Base-by-base conservation (phyloP, 1,140 invertebrate species). In the Anastrepha obliqua region DNA sequence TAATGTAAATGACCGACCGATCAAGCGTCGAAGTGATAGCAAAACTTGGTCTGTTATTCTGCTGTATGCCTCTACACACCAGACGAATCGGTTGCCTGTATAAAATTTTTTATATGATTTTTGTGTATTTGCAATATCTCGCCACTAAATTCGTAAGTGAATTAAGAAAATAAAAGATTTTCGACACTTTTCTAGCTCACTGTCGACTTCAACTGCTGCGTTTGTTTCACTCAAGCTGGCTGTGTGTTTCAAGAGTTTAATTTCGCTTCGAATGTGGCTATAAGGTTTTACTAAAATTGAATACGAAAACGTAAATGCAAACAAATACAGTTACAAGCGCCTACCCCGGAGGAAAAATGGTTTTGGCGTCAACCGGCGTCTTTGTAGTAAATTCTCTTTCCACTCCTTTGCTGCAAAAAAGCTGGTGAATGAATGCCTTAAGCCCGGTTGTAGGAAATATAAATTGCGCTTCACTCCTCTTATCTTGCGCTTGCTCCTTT, bases 211-310 rank as follows among this genome's bases (percentile, higher is more conserved):
- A 78, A 55, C 70, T 17, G 70, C 44, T 51, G 42, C n/a, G 47
- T 81, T 81, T 81, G 74, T 58, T 47, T 81, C 47, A 51, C 74
- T 20, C n/a, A 5, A n/a, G 74, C 47, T 58, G 51, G 17, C 15
- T 29, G 47, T 15, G 74, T 81, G 74, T 81, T 81, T 81, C 74
- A 81, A 44, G 74, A 81, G 74, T 81, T 81, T 81, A 4, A 55
- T 58, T 81, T 20, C 70, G 70, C 44, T 15, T 74, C 15, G 74
- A 51, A 55, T 51, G n/a, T 20, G 9, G 6, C 44, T 55, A 58
- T 62, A 17, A 51, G 44, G 8, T 58, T 81, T 55, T 55, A 20
- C 47, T 55, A 29, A 81, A 47, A 29, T 55, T 81, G 6, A 8
- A 17, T 9, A 42, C 0, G 15, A 67, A 67, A 29, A 11, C 39